phyloP scores from a whole-genome alignment of 2,113 vertebrate genomes.

The Ceratotherium simum region DNA sequence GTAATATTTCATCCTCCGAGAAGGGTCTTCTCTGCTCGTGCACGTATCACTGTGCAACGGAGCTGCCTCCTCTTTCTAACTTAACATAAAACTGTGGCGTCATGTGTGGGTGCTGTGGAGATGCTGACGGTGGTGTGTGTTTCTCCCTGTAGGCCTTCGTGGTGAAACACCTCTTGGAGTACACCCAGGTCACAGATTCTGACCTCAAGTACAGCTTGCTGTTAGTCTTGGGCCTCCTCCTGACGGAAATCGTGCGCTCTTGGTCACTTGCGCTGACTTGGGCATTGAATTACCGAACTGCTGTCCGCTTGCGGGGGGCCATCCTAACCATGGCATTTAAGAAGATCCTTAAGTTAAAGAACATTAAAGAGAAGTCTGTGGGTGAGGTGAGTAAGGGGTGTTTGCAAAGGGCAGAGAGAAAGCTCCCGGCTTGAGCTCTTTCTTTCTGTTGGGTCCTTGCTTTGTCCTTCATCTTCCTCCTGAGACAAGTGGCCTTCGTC shows the following conservation, averaged over 20 bases:
- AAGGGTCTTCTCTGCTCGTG: not conserved
- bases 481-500: not conserved
- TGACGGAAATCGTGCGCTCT: constrained; percentile 93
- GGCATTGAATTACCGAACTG: constrained; percentile 96
- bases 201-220: constrained; percentile 93
- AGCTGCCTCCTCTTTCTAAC: constrained; percentile 89
- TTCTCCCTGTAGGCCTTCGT: constrained; percentile 95
- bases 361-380: constrained; percentile 93
- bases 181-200: constrained; percentile 90
- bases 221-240: constrained; percentile 93
- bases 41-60: constrained; percentile 40
- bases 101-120: constrained; percentile 71
- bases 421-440: not conserved
- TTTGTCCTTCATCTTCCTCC: not conserved
- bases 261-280: constrained; percentile 96
- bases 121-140: constrained; percentile 87
- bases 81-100: constrained; percentile 88
- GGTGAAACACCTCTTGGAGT: constrained; percentile 96
- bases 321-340: constrained; percentile 94
- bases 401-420: not conserved
- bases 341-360: constrained; percentile 95
- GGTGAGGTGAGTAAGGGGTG: constrained; percentile 90
- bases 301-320: constrained; percentile 93
- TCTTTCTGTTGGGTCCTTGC: not conserved
- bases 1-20: not conserved